Conservation (phyloP, 1,140 invertebrate genomes). For the Planococcus citri region DNA sequence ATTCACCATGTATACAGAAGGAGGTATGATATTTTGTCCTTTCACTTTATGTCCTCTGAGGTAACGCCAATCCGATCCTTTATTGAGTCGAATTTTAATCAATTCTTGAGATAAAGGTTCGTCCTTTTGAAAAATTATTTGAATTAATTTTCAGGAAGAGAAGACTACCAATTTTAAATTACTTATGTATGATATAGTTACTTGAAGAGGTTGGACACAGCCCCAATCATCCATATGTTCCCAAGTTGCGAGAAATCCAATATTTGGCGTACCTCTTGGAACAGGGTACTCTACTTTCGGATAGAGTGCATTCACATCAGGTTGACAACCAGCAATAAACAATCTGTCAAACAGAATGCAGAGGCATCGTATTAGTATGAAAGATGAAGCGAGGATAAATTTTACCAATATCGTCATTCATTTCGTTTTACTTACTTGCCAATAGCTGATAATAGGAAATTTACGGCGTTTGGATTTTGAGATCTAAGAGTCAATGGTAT, state of each 20-base stretch:
- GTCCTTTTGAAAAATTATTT: background rate
- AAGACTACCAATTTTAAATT: background rate
- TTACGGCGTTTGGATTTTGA: background rate
- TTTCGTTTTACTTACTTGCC: background rate
- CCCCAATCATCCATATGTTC: conserved; percentile 20
- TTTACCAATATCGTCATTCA: background rate
- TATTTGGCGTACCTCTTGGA: conserved; percentile 15
- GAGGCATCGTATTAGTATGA: too few species aligned
- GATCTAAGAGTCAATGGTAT: conserved; percentile 44
- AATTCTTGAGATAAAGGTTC: background rate
- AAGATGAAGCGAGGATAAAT: too few species aligned
- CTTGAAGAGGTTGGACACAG: background rate
- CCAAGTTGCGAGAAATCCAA: conserved; percentile 5
- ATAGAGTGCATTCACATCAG: conserved; percentile 28
- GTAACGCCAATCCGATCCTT: background rate
- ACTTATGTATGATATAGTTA: background rate
- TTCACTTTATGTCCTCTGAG: background rate
- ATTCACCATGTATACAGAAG: background rate
- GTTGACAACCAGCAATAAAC: conserved; percentile 23
- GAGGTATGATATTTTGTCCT: conserved; percentile 2
- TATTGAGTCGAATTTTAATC: background rate
- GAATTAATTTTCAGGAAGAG: too few species aligned
- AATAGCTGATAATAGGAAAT: background rate
- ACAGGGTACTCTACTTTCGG: conserved; percentile 19
- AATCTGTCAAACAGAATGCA: conserved; percentile 21